A percentile compares a stretch with the other conserved stretches of the same genome.
Evolutionary conservation across 2,797 vertebrate species (phyloP).

Genomic region (Malurus leucopterus): DNA sequence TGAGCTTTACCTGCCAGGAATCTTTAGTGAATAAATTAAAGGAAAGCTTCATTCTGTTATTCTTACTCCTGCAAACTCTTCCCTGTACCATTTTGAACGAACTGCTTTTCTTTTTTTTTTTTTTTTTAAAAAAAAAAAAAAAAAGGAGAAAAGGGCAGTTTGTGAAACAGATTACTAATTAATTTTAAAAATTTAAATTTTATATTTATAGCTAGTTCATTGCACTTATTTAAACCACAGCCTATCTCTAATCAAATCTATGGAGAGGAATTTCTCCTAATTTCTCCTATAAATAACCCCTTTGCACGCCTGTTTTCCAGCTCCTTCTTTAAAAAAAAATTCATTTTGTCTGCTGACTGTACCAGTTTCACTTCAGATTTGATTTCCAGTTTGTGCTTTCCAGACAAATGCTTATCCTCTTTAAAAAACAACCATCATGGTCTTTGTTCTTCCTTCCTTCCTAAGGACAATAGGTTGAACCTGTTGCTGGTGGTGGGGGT

Average conservation of each 20-base stretch:
- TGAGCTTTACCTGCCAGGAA: conserved; percentile 37
- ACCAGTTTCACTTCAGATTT: neutral
- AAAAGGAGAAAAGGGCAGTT: neutral
- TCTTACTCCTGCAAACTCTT: neutral
- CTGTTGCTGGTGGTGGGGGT: neutral
- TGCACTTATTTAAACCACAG: neutral
- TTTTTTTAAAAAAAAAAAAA: neutral
- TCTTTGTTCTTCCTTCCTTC: neutral
- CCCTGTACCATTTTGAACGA: neutral
- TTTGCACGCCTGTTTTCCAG: neutral
- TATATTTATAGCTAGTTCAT: neutral
- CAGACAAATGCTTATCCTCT: neutral
- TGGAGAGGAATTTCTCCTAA: neutral
- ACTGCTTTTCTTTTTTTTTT: neutral
- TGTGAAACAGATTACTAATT: neutral
- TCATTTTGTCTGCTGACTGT: neutral
- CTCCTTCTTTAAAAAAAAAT: neutral
- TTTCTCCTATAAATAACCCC: neutral
- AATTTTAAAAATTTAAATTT: neutral
- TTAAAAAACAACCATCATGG: neutral
- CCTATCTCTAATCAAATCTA: neutral
- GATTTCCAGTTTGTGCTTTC: neutral
- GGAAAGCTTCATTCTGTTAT: conserved; percentile 1
- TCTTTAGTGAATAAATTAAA: conserved; percentile 30
- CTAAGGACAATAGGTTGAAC: neutral